Evolutionary conservation across 2,113 vertebrate species (phyloP).

Genomic region (Peromyscus californicus): DNA sequence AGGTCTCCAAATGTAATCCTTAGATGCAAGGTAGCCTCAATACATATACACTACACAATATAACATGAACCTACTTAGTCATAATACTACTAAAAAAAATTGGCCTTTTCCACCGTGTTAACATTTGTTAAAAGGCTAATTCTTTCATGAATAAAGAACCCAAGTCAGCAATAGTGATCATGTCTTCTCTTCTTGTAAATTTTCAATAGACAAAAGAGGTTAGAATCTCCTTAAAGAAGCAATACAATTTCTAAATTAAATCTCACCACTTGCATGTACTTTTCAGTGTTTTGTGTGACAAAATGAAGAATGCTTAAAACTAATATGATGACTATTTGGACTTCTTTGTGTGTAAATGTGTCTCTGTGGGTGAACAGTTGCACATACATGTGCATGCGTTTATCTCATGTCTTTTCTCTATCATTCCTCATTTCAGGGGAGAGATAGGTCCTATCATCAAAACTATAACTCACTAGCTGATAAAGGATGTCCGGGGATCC

Average conservation of each 20-base stretch:
- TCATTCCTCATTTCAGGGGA: not conserved
- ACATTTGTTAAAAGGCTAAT: not conserved
- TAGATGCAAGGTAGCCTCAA: not conserved
- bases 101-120: not conserved
- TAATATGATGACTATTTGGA: not conserved
- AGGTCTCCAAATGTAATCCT: not conserved
- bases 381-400: not conserved
- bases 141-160: not conserved
- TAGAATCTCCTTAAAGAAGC: not conserved
- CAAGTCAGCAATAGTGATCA: not conserved
- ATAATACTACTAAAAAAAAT: not conserved
- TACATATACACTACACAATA: not conserved
- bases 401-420: not conserved
- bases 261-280: not conserved
- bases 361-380: not conserved
- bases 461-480: not conserved
- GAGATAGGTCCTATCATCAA: not conserved
- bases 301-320: not conserved
- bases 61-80: not conserved
- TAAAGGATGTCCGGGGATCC: not conserved
- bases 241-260: not conserved
- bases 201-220: not conserved
- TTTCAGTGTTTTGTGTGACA: not conserved
- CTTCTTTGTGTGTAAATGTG: not conserved
- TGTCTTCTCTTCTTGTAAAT: not conserved